Evolutionary conservation across 2,888 invertebrate genomes (phyloP).

Genomic region (Oxytorus armatus): DNA sequence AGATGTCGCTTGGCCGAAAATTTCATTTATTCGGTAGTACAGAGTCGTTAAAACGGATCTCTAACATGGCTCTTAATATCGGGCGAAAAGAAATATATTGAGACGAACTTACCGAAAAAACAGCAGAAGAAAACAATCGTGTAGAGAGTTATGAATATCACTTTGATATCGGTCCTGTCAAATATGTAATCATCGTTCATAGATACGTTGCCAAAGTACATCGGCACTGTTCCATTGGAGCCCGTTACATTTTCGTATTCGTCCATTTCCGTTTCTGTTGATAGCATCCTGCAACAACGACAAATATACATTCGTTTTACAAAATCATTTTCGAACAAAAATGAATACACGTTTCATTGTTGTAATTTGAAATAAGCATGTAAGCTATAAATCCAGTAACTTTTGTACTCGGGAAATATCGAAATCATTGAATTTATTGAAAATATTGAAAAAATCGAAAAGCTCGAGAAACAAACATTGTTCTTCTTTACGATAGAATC

Average conservation of each 20-base stretch:
- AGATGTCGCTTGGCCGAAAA: too few relatives aligned
- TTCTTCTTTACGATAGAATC: not conserved
- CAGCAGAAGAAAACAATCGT: slow-evolving; percentile 92
- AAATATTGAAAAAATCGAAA: not conserved
- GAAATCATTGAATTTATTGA: too few relatives aligned
- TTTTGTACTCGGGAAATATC: not conserved
- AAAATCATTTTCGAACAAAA: too few relatives aligned
- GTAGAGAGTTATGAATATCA: slow-evolving; percentile 91
- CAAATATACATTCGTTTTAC: too few relatives aligned
- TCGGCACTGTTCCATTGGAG: slow-evolving; percentile 66
- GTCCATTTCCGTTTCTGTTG: slow-evolving; percentile 51
- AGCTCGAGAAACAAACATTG: not conserved
- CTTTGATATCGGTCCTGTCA: slow-evolving; percentile 90
- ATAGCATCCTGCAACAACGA: slow-evolving; percentile 57
- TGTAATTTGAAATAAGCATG: too few relatives aligned
- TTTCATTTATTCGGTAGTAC: too few relatives aligned
- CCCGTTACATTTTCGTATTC: slow-evolving; percentile 57
- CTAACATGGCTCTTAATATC: not conserved
- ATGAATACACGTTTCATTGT: too few relatives aligned
- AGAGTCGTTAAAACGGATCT: too few relatives aligned
- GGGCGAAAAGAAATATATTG: not conserved
- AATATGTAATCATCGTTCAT: slow-evolving; percentile 89
- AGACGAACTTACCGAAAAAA: slow-evolving; percentile 90
- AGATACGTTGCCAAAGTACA: slow-evolving; percentile 68
- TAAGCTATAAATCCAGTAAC: not conserved